A percentile compares a stretch with the other conserved stretches of the same genome.
Conservation (phyloP, 2,113 vertebrate genomes). For the Eublepharis macularius region DNA sequence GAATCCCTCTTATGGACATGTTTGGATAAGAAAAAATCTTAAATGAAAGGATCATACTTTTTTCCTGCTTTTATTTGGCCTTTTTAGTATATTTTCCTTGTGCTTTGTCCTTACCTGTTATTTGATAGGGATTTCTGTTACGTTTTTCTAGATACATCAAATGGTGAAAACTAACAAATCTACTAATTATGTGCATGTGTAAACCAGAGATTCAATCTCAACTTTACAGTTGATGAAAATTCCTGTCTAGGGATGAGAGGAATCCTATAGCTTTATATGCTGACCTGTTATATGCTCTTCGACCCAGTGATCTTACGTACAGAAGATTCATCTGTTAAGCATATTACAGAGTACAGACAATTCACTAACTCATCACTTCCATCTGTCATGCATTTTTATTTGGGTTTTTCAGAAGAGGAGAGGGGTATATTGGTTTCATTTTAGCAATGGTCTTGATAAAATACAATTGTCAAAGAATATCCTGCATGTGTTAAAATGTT, state of each 20-base stretch:
- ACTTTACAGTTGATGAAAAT: background rate
- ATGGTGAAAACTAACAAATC: background rate
- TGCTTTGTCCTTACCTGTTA: background rate
- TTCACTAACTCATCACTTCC: too few relatives aligned
- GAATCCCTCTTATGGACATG: background rate
- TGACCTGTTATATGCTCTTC: background rate
- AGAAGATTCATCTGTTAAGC: background rate
- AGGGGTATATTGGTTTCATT: background rate
- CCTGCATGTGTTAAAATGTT: conserved; percentile 1
- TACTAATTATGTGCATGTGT: background rate
- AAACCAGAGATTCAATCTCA: background rate
- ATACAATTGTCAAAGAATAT: background rate
- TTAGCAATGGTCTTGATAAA: background rate
- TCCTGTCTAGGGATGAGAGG: background rate
- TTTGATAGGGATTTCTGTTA: background rate
- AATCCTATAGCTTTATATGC: background rate
- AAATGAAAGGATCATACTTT: background rate
- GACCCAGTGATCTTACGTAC: background rate
- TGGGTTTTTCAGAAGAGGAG: background rate
- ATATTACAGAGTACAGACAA: too few relatives aligned
- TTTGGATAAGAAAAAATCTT: background rate
- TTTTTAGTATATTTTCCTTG: background rate
- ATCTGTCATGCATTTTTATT: background rate
- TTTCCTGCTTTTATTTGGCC: background rate
- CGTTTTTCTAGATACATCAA: background rate